A percentile compares a stretch with the other conserved stretches of the same genome.
Evolutionary conservation across 2,113 vertebrate species (phyloP).

Genomic region (Xyrauchen texanus): DNA sequence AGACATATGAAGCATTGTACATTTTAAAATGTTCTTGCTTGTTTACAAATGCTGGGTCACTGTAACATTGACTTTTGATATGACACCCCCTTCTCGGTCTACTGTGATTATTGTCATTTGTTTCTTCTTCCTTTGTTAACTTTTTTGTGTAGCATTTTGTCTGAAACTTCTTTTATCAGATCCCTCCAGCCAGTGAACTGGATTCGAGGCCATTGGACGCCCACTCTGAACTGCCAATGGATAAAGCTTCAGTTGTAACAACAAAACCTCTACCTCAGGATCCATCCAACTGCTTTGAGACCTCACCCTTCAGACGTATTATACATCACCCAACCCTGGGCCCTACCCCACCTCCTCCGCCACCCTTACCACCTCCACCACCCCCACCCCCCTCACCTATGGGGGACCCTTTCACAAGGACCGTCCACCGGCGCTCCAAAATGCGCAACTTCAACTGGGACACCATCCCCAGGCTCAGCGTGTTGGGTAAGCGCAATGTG

Average conservation of each 20-base stretch:
- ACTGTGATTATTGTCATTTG: background rate
- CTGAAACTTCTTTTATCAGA: background rate
- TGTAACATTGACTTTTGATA: background rate
- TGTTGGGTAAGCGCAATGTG: constrained; percentile 75
- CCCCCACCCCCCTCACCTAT: constrained; percentile 36
- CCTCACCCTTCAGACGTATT: constrained; percentile 28
- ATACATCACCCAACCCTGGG: constrained; percentile 33
- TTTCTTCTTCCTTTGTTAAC: background rate
- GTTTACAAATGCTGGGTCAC: background rate
- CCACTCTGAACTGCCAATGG: constrained; percentile 53
- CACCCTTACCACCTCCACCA: constrained; percentile 43
- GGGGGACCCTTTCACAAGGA: constrained; percentile 25
- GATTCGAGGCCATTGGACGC: background rate
- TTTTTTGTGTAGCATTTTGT: background rate
- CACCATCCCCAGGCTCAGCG: constrained; percentile 74
- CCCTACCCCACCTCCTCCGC: background rate
- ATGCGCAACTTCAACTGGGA: constrained; percentile 84
- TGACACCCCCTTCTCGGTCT: background rate
- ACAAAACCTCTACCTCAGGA: constrained; percentile 24
- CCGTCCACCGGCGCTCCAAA: constrained; percentile 59
- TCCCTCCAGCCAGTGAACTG: background rate
- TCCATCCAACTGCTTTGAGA: constrained; percentile 2
- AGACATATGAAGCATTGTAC: background rate
- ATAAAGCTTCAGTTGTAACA: constrained; percentile 53
- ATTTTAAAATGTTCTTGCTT: background rate